A percentile compares a stretch with the other conserved stretches of the same genome.
phyloP scores from a whole-genome alignment of 2,888 invertebrate species.

The Stomorhina lunata region DNA sequence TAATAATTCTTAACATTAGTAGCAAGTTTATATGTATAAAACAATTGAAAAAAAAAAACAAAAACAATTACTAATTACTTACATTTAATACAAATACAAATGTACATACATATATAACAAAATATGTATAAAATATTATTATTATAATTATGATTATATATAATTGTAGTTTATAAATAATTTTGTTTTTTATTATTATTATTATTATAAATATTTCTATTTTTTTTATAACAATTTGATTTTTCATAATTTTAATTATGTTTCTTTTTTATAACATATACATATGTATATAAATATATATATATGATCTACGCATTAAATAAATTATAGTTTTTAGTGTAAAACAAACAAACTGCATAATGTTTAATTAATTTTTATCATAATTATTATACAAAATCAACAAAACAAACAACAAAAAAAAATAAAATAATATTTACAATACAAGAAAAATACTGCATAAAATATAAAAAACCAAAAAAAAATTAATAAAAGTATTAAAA shows the following conservation, averaged over 20 bases:
- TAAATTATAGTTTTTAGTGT: constrained; percentile 51
- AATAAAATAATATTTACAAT: constrained; percentile 63
- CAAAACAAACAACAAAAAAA: constrained; percentile 34
- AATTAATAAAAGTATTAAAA: constrained; percentile 65
- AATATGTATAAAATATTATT: constrained; percentile 20
- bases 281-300: background rate
- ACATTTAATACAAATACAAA: constrained; percentile 31
- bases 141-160: constrained; percentile 43
- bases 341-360: constrained; percentile 67
- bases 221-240: constrained; percentile 39
- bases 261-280: constrained; percentile 28
- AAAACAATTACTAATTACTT: constrained; percentile 18
- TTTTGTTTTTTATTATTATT: constrained; percentile 27
- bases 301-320: constrained; percentile 31
- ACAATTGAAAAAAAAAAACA: constrained; percentile 1
- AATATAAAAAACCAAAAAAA: constrained; percentile 50
- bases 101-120: constrained; percentile 21
- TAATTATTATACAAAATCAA: constrained; percentile 64
- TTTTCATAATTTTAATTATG: constrained; percentile 41
- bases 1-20: constrained; percentile 43
- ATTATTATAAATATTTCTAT: constrained; percentile 1
- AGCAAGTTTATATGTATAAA: constrained; percentile 31
- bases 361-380: constrained; percentile 65
- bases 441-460: constrained; percentile 60
- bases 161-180: constrained; percentile 51